phyloP scores from a whole-genome alignment of 2,888 invertebrate genomes.

The Teinopalpus imperialis region DNA sequence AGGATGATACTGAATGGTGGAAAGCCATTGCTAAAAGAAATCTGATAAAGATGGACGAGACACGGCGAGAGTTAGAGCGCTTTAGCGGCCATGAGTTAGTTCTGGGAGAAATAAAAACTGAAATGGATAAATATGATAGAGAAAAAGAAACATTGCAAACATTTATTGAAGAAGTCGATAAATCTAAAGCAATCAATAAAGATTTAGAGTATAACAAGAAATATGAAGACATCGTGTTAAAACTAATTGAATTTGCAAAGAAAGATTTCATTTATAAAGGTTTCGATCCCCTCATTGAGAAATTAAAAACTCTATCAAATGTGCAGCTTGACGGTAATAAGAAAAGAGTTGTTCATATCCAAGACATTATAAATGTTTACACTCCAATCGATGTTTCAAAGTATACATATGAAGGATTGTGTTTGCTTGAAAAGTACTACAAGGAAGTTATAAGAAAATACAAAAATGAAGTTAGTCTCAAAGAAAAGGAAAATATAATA shows the following conservation, averaged over 20 bases:
- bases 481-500: slow-evolving; percentile 44
- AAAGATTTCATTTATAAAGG: slow-evolving; percentile 74
- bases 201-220: slow-evolving; percentile 70
- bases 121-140: slow-evolving; percentile 57
- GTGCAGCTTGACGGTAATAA: slow-evolving; percentile 56
- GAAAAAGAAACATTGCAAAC: slow-evolving; percentile 63
- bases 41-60: slow-evolving; percentile 72
- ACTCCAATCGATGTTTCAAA: slow-evolving; percentile 65
- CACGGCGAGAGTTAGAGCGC: slow-evolving; percentile 65
- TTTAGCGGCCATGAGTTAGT: slow-evolving; percentile 73
- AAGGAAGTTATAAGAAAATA: slow-evolving; percentile 71
- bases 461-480: slow-evolving; percentile 46
- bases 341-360: slow-evolving; percentile 57
- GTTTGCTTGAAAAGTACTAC: slow-evolving; percentile 70
- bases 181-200: slow-evolving; percentile 60
- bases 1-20: slow-evolving; percentile 76
- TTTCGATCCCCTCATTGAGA: slow-evolving; percentile 72
- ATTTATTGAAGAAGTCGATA: slow-evolving; percentile 71
- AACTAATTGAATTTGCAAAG: slow-evolving; percentile 72
- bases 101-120: slow-evolving; percentile 60
- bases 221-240: slow-evolving; percentile 73
- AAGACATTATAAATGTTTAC: slow-evolving; percentile 68
- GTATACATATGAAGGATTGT: slow-evolving; percentile 72
- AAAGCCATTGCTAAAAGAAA: slow-evolving; percentile 71
- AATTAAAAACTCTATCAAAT: slow-evolving; percentile 63